phyloP scores from a whole-genome alignment of 2,113 vertebrate genomes.

The Oxyura jamaicensis region DNA sequence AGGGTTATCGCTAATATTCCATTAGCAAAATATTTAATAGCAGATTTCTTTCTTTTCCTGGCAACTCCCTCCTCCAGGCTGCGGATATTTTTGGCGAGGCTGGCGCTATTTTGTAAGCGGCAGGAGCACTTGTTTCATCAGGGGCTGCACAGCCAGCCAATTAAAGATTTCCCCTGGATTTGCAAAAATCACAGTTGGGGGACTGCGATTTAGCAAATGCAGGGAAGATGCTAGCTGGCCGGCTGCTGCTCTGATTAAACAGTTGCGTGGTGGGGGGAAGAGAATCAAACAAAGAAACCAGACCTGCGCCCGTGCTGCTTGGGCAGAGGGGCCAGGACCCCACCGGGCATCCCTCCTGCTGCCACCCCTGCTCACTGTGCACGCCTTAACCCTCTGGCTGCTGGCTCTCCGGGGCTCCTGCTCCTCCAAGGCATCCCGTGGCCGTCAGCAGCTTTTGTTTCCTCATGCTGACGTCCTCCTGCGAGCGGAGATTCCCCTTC shows the following conservation, averaged over 20 bases:
- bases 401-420: not conserved
- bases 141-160: slow-evolving; percentile 54
- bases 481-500: not conserved
- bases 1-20: not conserved
- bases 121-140: slow-evolving; percentile 27
- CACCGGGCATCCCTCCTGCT: not conserved
- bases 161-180: slow-evolving; percentile 49
- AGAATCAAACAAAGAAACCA: not conserved
- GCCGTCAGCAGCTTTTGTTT: not conserved
- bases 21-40: not conserved
- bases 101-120: not conserved
- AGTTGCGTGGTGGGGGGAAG: not conserved
- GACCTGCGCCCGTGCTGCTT: not conserved
- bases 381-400: not conserved
- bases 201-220: not conserved
- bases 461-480: not conserved
- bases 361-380: not conserved
- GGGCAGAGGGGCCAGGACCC: not conserved
- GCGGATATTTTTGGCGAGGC: slow-evolving; percentile 4
- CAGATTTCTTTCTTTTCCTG: not conserved
- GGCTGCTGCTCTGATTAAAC: slow-evolving; percentile 8
- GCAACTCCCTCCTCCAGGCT: not conserved
- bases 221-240: not conserved
- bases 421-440: not conserved
- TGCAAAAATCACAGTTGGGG: slow-evolving; percentile 42